Conservation (phyloP, 2,797 vertebrate genomes). For the Xenentodon cancila region DNA sequence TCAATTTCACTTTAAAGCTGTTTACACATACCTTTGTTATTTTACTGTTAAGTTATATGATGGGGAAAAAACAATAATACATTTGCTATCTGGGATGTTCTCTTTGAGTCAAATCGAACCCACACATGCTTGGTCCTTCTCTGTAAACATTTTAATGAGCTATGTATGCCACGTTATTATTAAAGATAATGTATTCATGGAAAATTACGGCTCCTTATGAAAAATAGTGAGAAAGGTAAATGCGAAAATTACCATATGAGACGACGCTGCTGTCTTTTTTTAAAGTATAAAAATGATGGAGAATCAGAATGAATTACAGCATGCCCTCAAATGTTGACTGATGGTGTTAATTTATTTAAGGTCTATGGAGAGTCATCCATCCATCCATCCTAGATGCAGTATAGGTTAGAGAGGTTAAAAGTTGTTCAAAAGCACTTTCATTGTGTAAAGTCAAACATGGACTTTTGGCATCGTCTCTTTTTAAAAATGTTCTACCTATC, state of each 20-base stretch:
- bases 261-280: too few relatives aligned
- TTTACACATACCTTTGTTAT: slow-evolving; percentile 50
- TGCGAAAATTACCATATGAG: neutral
- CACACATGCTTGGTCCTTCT: slow-evolving; percentile 8
- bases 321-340: too few relatives aligned
- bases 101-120: slow-evolving; percentile 19
- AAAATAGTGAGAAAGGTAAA: neutral
- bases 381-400: too few relatives aligned
- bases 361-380: too few relatives aligned
- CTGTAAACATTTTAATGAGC: slow-evolving; percentile 33
- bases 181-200: neutral
- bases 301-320: too few relatives aligned
- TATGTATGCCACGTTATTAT: slow-evolving; percentile 5
- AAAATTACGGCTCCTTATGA: neutral
- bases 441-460: too few relatives aligned
- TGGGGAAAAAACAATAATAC: neutral
- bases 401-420: too few relatives aligned
- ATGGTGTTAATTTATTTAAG: too few relatives aligned
- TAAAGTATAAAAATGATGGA: too few relatives aligned
- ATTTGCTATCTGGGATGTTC: slow-evolving; percentile 2
- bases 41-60: slow-evolving; percentile 44
- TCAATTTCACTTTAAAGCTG: slow-evolving; percentile 55
- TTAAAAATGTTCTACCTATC: too few relatives aligned
- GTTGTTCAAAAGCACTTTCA: too few relatives aligned
- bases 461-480: too few relatives aligned